Conservation (phyloP, 2,888 invertebrate genomes). For the Standfussiana lucernea region DNA sequence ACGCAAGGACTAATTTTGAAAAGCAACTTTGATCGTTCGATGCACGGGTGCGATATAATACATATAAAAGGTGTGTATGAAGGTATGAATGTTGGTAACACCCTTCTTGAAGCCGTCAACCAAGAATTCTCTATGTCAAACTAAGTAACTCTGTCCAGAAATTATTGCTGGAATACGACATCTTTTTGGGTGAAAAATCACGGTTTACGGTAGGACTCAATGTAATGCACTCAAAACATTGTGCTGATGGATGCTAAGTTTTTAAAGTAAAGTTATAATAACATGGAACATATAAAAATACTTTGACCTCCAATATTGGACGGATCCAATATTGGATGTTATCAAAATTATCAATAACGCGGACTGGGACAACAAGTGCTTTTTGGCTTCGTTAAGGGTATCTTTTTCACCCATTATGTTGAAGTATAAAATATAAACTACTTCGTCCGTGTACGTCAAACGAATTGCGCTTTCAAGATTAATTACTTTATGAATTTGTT, state of each 20-base stretch:
- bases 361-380: too few species aligned
- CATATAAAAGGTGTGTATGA: not conserved
- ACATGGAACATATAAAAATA: too few species aligned
- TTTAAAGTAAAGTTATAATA: not conserved
- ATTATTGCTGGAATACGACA: not conserved
- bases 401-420: too few species aligned
- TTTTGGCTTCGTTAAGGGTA: not conserved
- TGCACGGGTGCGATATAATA: not conserved
- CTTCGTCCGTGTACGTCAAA: not conserved
- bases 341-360: too few species aligned
- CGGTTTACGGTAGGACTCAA: not conserved
- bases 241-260: not conserved
- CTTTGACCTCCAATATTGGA: too few species aligned
- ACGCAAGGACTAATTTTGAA: not conserved
- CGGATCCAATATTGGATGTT: too few species aligned
- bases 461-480: not conserved
- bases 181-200: not conserved
- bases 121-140: not conserved
- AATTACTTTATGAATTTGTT: not conserved
- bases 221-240: not conserved
- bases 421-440: not conserved
- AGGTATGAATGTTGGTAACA: too few species aligned
- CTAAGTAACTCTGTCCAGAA: not conserved
- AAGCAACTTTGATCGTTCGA: not conserved
- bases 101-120: not conserved